Conservation (phyloP, 2,888 invertebrate genomes). For the Dynastes maya region DNA sequence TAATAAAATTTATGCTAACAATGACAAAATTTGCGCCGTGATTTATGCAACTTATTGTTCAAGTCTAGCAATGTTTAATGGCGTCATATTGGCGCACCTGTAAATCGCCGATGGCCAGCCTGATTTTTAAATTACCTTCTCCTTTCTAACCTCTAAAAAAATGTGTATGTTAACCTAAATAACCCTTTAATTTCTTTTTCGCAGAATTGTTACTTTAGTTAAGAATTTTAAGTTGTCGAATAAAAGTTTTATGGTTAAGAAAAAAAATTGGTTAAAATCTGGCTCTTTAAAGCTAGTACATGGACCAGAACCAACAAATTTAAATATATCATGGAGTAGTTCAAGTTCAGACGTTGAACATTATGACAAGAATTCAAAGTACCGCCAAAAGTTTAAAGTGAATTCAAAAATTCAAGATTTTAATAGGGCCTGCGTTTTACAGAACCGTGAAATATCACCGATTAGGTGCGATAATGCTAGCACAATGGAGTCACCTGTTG, state of each 20-base stretch:
- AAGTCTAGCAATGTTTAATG: too few species aligned
- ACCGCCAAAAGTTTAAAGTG: constrained; percentile 23
- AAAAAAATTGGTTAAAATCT: constrained; percentile 55
- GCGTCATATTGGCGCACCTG: too few species aligned
- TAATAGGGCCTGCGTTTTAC: neutral
- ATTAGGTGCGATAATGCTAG: neutral
- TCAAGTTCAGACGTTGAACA: constrained; percentile 57
- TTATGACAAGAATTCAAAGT: neutral
- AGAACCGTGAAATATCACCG: neutral
- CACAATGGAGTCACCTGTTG: constrained; percentile 1
- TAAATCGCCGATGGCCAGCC: too few species aligned
- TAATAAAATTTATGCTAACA: too few species aligned
- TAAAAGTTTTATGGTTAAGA: constrained; percentile 51
- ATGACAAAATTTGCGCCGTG: too few species aligned
- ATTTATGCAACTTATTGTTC: too few species aligned
- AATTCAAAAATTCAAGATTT: constrained; percentile 6
- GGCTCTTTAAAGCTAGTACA: constrained; percentile 9
- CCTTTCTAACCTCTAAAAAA: too few species aligned
- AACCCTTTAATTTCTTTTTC: too few species aligned
- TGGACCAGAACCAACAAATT: constrained; percentile 45
- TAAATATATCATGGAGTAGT: constrained; percentile 60
- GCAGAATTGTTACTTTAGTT: too few species aligned
- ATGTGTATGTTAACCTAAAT: too few species aligned
- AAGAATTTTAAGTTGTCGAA: too few species aligned
- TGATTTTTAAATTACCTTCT: too few species aligned